Conservation (phyloP, 2,888 invertebrate species). For the Tortrix viridana region DNA sequence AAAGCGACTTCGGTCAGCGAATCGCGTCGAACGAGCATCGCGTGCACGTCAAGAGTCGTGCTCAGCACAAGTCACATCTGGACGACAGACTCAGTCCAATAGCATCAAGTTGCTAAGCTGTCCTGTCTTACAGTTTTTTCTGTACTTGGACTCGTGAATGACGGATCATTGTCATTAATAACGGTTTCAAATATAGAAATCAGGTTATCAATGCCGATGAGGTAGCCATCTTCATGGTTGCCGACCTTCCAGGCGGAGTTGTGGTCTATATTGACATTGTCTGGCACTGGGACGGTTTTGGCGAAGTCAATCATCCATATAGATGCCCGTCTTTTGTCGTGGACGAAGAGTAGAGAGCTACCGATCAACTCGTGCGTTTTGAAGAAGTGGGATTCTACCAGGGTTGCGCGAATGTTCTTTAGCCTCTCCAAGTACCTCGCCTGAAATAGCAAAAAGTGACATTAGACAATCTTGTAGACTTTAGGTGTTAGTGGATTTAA, state of each 20-base stretch:
- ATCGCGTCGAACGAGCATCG: conserved; percentile 43
- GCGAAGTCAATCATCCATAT: conserved; percentile 99
- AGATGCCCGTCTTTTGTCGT: conserved; percentile 93
- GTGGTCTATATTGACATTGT: conserved; percentile 90
- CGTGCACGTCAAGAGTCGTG: conserved; percentile 52
- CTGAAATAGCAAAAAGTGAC: conserved; percentile 77
- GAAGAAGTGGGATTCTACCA: conserved; percentile 95
- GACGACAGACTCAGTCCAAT: conserved; percentile 44
- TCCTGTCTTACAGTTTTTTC: conserved; percentile 72
- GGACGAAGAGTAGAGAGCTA: conserved; percentile 97
- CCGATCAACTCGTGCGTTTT: conserved; percentile 96
- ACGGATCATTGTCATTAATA: conserved; percentile 73
- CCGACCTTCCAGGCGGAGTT: conserved; percentile 95
- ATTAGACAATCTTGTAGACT: conserved; percentile 14
- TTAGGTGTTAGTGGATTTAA: background rate
- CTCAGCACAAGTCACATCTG: conserved; percentile 54
- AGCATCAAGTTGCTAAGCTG: conserved; percentile 73
- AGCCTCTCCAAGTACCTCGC: conserved; percentile 93
- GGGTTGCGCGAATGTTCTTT: conserved; percentile 91
- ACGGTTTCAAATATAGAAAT: conserved; percentile 91
- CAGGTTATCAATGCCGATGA: conserved; percentile 95
- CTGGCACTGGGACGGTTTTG: conserved; percentile 94
- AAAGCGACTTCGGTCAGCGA: conserved; percentile 31
- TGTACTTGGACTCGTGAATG: conserved; percentile 62
- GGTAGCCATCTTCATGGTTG: conserved; percentile 98